Base-by-base conservation (phyloP, 2,888 invertebrate genomes). In the Esperia sulphurella region DNA sequence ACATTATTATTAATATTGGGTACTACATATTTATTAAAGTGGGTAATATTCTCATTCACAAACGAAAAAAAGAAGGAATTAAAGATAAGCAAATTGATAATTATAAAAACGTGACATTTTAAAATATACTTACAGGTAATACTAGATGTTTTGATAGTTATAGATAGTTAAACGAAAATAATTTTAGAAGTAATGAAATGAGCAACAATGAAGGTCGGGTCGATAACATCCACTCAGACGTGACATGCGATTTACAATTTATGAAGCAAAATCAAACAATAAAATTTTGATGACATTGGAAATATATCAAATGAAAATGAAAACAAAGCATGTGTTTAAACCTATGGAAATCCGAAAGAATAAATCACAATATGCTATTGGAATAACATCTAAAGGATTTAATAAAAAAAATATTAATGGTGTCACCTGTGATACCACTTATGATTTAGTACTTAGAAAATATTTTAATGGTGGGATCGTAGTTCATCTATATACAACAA, bases 391-490 rank as follows among this genome's bases (percentile, higher is more conserved):
- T 75, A 76, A 72, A 54, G 73, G 79, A 66, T 70, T 71, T 67
- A 71, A 75, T 72, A 76, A 71, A 72, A 60, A 75, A 63, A 68
- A 53, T 65, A 75, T 21, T 21, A 21, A 21, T 71, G 78, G 81
- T 79, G 77, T 83, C 79, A 79, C 65, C 71, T 65, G 75, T 71
- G 78, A 83, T 77, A 82, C 79, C 83, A 80, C 83, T 80, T 83
- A 84, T 58, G 73, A 78, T 79, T 81, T 86, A 87, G 79, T 82
- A 83, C 86, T 85, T 85, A 88, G 76, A 85, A 79, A 49, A 83
- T 86, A 87, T 83, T 87, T 76, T 75, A 80, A 87, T 89, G 89
- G 89, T 89, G 89, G 89, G 89, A 87, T 88, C 82, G 79, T 83
- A 88, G 79, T 79, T 88, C 83, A 81, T 83, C 79, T 88, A 89